phyloP scores from a whole-genome alignment of 2,888 invertebrate species.

The Hermodice carunculata region DNA sequence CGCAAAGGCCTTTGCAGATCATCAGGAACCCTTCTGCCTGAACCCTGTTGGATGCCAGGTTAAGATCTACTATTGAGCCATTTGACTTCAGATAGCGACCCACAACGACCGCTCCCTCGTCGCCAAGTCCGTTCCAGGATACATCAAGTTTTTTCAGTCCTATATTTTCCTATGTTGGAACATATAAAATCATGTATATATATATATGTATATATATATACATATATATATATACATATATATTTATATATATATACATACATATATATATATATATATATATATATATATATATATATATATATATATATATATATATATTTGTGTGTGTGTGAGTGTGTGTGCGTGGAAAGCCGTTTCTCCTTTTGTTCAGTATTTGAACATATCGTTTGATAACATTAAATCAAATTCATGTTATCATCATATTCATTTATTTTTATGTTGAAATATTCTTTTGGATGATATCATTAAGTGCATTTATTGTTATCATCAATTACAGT shows the following conservation, averaged over 20 bases:
- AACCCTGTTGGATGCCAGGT: constrained; percentile 60
- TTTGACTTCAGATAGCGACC: constrained; percentile 49
- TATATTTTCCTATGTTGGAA: constrained; percentile 55
- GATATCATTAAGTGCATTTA: too few relatives aligned
- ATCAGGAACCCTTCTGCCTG: constrained; percentile 57
- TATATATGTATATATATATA: background rate
- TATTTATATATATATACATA: constrained; percentile 6
- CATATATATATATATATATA: constrained; percentile 14
- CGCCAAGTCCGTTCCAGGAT: constrained; percentile 68
- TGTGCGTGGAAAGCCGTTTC: too few relatives aligned
- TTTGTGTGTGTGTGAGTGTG: too few relatives aligned
- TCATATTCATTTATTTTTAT: too few relatives aligned
- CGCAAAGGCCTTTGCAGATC: constrained; percentile 49
- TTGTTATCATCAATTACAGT: too few relatives aligned
- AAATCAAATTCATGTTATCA: too few relatives aligned
- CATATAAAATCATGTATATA: background rate
- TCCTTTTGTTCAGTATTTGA: too few relatives aligned
- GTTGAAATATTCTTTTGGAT: too few relatives aligned
- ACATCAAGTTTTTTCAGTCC: constrained; percentile 54
- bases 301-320: too few relatives aligned
- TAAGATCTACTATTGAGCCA: constrained; percentile 51
- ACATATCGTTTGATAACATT: too few relatives aligned
- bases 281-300: too few relatives aligned
- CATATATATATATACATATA: background rate
- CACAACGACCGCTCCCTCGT: constrained; percentile 57